A percentile compares a stretch with the other conserved stretches of the same genome.
Evolutionary conservation across 2,888 invertebrate genomes (phyloP).

Genomic region (Eupithecia vulgata): DNA sequence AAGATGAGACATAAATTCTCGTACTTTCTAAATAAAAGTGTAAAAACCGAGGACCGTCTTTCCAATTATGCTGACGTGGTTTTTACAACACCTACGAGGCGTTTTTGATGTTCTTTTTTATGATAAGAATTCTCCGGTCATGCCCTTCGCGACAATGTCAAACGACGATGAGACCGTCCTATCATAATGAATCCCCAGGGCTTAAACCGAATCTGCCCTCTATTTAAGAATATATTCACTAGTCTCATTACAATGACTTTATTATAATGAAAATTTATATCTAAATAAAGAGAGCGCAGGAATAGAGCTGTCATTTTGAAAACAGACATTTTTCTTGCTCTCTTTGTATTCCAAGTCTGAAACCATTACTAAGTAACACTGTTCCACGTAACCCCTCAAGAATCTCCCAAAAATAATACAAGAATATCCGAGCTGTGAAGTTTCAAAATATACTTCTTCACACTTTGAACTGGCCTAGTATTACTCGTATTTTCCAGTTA

Average conservation of each 20-base stretch:
- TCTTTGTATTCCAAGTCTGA: conserved; percentile 1
- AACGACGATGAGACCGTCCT: background rate
- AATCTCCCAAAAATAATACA: background rate
- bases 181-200: conserved; percentile 7
- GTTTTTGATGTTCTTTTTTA: conserved; percentile 2
- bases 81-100: background rate
- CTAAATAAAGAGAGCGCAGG: too few species aligned
- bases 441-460: background rate
- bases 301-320: background rate
- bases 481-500: background rate
- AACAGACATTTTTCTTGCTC: background rate
- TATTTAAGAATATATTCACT: background rate
- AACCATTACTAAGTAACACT: background rate
- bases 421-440: background rate
- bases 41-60: conserved; percentile 1
- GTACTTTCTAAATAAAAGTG: background rate
- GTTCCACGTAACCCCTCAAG: background rate
- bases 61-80: conserved; percentile 11
- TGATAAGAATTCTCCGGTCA: conserved; percentile 5
- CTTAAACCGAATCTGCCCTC: background rate
- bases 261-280: background rate
- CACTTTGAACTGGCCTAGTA: background rate
- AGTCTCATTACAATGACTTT: background rate
- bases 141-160: conserved; percentile 6
- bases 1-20: background rate